Evolutionary conservation across 53 echinoderm and acorn worm species (phyloP), one percentile per base, ranked within the genome.

Genomic region (Crossaster papposus): DNA sequence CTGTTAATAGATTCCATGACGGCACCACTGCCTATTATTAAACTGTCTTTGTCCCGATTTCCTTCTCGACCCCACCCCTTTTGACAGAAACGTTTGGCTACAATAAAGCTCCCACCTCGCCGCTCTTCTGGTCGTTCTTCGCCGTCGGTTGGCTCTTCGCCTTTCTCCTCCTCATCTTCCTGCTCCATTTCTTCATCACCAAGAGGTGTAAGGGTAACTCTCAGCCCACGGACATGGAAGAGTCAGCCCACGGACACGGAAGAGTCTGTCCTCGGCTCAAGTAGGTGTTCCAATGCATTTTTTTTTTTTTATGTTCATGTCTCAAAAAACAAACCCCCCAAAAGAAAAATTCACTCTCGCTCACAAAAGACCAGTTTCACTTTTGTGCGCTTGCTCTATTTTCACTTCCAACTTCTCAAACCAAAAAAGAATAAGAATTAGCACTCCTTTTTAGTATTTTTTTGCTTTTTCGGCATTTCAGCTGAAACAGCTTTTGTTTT

Each of bases 171-270:
- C 81, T 93, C 51, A 54, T 93, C 36, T 82, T 94, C 65, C 89
- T 96, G 81, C 64, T 96, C 75, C 87, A 92, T 77, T 86, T 93
- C 90, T 91, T 91, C 64, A 77, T 91, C 89, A 94, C 81, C 83
- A 91, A 83, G 86, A 86, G 88, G 71, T 82, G 91, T 79, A 96
- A 96, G 94, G 96, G 96, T 96, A 96, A 93, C 94, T 96, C 94
- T 94, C 91, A 91, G 90, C 91, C 92, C n/a, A n/a, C n/a, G n/a
- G n/a, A n/a, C n/a, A n/a, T n/a, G n/a, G n/a, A n/a, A n/a, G n/a
- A n/a, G n/a, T n/a, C n/a, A n/a, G n/a, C n/a, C n/a, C 73, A 92
- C 96, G 55, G 88, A 86, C 79, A 93, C 92, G 44, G 96, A 96
- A 58, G 96, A 96, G 62, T 91, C 92, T 86, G 92, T 92, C 92